Evolutionary conservation across 2,113 vertebrate species (phyloP), one percentile per base, ranked within the genome.

Genomic region (Sisor rabdophorus): DNA sequence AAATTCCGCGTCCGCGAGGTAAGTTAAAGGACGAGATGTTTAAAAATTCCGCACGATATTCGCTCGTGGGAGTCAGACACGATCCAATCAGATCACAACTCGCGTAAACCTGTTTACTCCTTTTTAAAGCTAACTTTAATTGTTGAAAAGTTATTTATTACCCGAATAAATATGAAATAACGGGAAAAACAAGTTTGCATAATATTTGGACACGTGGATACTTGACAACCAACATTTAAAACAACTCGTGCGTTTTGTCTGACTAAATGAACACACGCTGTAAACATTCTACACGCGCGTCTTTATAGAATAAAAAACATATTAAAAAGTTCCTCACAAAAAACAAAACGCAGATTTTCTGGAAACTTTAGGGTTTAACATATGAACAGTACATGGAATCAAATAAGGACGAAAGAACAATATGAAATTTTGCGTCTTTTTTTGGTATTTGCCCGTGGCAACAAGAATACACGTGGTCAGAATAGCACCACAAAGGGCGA

Each of bases 401-500:
- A 44, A 65, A 3, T 1, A 7, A n/a, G 1, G 11, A 22, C 0
- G 1, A 36, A 7, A 44, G 5, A 64, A 20, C 22, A 2, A 3
- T 9, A 8, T n/a, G 15, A 12, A 11, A 28, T 64, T 48, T 16
- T 56, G 12, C 26, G 13, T 16, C n/a, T 40, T 47, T 11, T 44
- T 40, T 47, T 50, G 48, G 28, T 69, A 12, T 30, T 44, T 17
- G 20, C 16, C 26, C n/a, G 10, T 73, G 63, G 65, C 36, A 36
- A 17, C 64, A 74, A 82, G 79, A 83, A 87, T 85, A 89, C 90
- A 92, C 90, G 90, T 92, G 92, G 87, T 90, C 83, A 83, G 80
- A 85, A 86, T 87, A 85, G 85, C 87, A 80, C 89, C 90, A 89
- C 88, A 92, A 93, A 90, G 88, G 87, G 89, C 88, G 89, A 68